A percentile compares a stretch with the other conserved stretches of the same genome.
Conservation (phyloP, 2,113 vertebrate genomes). For the Notothenia coriiceps region DNA sequence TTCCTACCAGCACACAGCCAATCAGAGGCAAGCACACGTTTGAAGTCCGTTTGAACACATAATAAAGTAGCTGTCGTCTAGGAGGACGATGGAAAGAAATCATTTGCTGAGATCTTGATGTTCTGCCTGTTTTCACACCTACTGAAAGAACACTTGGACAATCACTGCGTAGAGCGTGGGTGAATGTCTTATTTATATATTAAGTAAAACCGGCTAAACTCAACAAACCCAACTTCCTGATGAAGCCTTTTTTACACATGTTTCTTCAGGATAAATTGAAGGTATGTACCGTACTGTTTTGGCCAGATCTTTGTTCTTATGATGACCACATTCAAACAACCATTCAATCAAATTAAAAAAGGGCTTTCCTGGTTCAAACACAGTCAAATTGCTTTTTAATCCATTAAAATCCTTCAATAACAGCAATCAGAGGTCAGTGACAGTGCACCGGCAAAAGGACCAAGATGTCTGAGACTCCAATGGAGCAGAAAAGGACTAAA, state of each 20-base stretch:
- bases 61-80: too few relatives aligned
- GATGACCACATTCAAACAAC: neutral
- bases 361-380: neutral
- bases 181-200: constrained; percentile 6
- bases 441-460: neutral
- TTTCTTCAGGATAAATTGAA: neutral
- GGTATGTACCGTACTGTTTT: neutral
- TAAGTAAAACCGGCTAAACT: neutral
- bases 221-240: neutral
- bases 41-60: too few relatives aligned
- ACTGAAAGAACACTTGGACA: neutral
- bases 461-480: constrained; percentile 7
- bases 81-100: too few relatives aligned
- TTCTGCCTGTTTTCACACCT: constrained; percentile 22
- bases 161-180: neutral
- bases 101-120: neutral
- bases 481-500: neutral
- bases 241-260: neutral
- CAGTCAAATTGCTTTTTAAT: constrained; percentile 1
- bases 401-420: constrained; percentile 11
- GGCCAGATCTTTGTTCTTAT: neutral
- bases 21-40: too few relatives aligned
- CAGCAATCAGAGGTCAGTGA: constrained; percentile 8
- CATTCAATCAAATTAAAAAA: neutral
- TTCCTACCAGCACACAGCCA: neutral